Percentiles rank a stretch among this genome's conserved stretches.
Evolutionary conservation across 1,140 invertebrate species (phyloP).

Genomic region (Tetraneura akinire): DNA sequence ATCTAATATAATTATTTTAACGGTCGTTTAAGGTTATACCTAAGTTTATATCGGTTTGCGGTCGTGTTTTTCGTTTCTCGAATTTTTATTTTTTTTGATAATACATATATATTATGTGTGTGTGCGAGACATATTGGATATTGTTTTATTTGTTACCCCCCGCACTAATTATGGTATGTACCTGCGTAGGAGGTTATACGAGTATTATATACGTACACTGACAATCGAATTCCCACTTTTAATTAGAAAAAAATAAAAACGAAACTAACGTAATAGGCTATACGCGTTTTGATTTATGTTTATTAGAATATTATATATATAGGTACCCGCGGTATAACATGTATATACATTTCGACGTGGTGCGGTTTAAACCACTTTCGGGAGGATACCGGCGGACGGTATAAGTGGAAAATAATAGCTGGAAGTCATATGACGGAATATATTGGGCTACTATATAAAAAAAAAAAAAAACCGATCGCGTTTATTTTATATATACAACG

Average conservation of each 20-base stretch:
- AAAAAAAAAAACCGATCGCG: constrained; percentile 23
- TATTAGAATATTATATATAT: constrained; percentile 44
- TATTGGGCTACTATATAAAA: constrained; percentile 20
- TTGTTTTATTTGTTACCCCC: neutral
- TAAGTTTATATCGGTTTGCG: no score
- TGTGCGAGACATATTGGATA: neutral
- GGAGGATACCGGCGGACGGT: neutral
- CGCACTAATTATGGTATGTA: constrained; percentile 15
- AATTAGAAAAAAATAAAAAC: constrained; percentile 6
- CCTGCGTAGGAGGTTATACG: no score
- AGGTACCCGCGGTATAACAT: no score
- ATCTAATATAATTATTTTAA: no score
- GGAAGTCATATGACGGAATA: constrained; percentile 38
- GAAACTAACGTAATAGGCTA: neutral
- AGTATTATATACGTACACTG: no score
- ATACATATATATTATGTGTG: no score
- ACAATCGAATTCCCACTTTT: neutral
- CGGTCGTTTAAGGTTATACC: no score
- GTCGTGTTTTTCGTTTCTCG: no score
- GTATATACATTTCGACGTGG: neutral
- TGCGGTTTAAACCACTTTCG: constrained; percentile 1
- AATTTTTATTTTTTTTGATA: no score
- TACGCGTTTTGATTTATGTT: constrained; percentile 47
- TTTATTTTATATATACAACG: constrained; percentile 8
- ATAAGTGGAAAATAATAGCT: constrained; percentile 44